A percentile compares a stretch with the other conserved stretches of the same genome.
phyloP scores from a whole-genome alignment of 2,888 invertebrate species.

The Sinhomidia bicolor region DNA sequence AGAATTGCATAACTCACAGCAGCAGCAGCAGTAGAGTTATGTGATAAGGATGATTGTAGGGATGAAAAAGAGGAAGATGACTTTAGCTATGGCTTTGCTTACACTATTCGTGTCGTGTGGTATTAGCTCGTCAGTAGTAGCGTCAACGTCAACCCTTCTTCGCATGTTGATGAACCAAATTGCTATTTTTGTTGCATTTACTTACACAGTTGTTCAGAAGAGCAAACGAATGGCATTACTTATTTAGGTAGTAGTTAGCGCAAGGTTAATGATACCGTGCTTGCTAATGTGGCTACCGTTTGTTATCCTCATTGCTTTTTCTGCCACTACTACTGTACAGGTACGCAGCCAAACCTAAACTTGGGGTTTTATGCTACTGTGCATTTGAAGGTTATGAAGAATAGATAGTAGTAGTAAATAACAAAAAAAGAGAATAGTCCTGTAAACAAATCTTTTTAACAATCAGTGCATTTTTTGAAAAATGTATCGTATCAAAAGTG shows the following conservation, averaged over 20 bases:
- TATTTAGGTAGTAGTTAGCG: not conserved
- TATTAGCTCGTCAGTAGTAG: not conserved
- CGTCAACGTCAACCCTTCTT: not conserved
- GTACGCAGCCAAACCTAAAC: not conserved
- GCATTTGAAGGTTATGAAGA: conserved; percentile 26
- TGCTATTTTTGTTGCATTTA: not conserved
- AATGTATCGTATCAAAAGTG: not conserved
- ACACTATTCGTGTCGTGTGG: not conserved
- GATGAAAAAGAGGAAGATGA: conserved; percentile 57
- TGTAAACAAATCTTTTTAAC: not conserved
- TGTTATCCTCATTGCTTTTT: not conserved
- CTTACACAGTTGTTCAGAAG: no score
- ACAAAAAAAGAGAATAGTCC: not conserved
- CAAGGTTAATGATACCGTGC: not conserved
- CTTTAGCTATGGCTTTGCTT: conserved; percentile 20
- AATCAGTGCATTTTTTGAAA: not conserved
- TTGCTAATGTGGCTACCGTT: not conserved
- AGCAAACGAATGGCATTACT: not conserved
- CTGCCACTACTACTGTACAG: not conserved
- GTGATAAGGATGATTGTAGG: conserved; percentile 19
- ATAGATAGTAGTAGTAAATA: not conserved
- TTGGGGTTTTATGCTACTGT: conserved; percentile 40
- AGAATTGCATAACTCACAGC: not conserved
- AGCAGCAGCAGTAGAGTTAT: not conserved
- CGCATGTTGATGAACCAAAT: not conserved